Percentiles rank a stretch among this genome's conserved stretches.
Conservation (phyloP, 2,797 vertebrate genomes). For the Heteromormyrus szaboi region DNA sequence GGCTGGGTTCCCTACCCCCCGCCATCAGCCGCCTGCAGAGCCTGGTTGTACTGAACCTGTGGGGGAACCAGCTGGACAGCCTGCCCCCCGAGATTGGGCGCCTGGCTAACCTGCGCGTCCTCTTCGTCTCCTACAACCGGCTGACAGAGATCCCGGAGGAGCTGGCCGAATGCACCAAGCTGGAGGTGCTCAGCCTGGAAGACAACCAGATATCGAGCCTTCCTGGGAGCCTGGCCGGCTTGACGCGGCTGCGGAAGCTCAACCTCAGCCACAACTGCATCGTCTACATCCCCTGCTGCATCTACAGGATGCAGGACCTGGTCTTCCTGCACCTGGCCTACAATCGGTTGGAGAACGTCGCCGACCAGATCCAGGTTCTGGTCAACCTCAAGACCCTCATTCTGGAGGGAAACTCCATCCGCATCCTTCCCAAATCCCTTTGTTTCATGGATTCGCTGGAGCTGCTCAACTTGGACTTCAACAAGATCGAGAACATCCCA, state of each 20-base stretch:
- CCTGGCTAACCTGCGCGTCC: constrained; percentile 71
- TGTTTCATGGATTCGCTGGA: constrained; percentile 72
- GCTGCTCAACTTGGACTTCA: constrained; percentile 78
- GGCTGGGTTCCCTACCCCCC: constrained; percentile 64
- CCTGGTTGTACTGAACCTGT: constrained; percentile 80
- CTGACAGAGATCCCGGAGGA: constrained; percentile 77
- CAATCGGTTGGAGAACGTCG: constrained; percentile 78
- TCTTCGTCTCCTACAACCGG: constrained; percentile 78
- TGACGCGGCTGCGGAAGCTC: constrained; percentile 71
- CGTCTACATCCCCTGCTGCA: constrained; percentile 68
- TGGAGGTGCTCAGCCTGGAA: constrained; percentile 78
- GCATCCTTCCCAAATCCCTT: constrained; percentile 70
- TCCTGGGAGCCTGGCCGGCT: constrained; percentile 62
- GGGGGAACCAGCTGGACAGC: constrained; percentile 72
- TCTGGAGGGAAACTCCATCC: constrained; percentile 74
- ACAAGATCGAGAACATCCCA: constrained; percentile 76
- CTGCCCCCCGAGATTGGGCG: constrained; percentile 80
- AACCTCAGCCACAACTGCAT: constrained; percentile 85
- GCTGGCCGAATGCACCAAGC: constrained; percentile 67
- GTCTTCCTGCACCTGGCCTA: constrained; percentile 82
- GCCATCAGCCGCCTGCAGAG: constrained; percentile 67
- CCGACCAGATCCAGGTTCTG: constrained; percentile 77
- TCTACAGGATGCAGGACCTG: constrained; percentile 74
- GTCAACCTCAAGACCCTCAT: constrained; percentile 78
- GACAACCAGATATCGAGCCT: constrained; percentile 76